Evolutionary conservation across 2,113 vertebrate genomes (phyloP), one percentile per base, ranked within the genome.

Genomic region (Chaetura pelagica): DNA sequence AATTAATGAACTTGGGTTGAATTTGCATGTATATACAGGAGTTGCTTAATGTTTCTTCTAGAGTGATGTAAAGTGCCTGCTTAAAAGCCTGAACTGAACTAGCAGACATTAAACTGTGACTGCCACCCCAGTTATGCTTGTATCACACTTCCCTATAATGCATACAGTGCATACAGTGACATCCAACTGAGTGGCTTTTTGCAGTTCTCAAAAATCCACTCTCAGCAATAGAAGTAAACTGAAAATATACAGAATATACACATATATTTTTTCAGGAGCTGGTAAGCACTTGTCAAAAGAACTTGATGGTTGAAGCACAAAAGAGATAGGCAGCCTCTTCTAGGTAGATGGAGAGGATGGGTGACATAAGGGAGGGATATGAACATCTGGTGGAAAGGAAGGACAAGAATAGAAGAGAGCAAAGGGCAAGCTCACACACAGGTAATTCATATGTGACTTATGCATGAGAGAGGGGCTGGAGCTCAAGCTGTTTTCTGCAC

Each of bases 381-480:
- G n/a, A 66, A 13, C 23, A 38, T 17, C 4, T 38, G 10, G 16
- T 40, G 17, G 12, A 21, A 61, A 52, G 32, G 6, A 57, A 48
- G 15, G 15, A 3, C 23, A 57, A 69, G 69, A 49, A 34, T 48
- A 24, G 4, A 34, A 62, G n/a, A 54, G 51, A 34, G 32, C 12
- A 11, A 67, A 84, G 27, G 17, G 46, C 26, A 30, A 81, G 34
- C 30, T 91, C 26, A 7, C 10, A 74, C 29, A 3, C 0, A 57
- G 35, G 12, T 26, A 29, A 62, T 23, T 62, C 5, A 4, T 2
- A 4, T 18, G 6, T 61, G 14, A 16, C 44, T 7, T 0, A 1
- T 18, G 29, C 3, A 5, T 20, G 69, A 90, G 48, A 34, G 24
- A 64, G 35, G 14, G 51, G 5, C 5, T 76, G 38, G 21, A 6